Evolutionary conservation across 2,113 vertebrate species (phyloP).

Genomic region (Mixornis gularis): DNA sequence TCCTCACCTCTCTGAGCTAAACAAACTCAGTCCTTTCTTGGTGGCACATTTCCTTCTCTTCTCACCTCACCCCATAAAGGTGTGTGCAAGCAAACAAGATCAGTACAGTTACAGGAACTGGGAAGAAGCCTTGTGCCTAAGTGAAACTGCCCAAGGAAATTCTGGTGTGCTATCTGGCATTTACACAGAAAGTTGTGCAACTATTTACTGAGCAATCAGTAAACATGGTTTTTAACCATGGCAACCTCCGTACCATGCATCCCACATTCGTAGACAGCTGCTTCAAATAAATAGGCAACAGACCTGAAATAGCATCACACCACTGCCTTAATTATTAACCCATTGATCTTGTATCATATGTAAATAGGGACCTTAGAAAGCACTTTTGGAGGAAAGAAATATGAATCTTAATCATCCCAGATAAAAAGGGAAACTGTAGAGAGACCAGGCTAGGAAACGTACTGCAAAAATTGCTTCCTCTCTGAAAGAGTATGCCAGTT

Average conservation of each 20-base stretch:
- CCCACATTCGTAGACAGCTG: neutral
- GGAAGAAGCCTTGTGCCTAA: neutral
- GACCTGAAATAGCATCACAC: neutral
- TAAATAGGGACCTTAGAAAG: neutral
- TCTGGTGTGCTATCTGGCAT: neutral
- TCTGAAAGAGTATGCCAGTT: neutral
- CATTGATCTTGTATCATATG: neutral
- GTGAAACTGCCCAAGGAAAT: neutral
- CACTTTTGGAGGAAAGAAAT: neutral
- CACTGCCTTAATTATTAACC: neutral
- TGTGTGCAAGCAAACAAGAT: neutral
- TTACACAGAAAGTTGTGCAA: constrained; percentile 23
- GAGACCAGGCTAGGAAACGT: neutral
- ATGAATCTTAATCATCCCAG: neutral
- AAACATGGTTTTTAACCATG: neutral
- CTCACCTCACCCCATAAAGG: fast-evolving
- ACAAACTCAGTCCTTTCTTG: neutral
- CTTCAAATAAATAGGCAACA: neutral
- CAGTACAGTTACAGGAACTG: neutral
- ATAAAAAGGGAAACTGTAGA: neutral
- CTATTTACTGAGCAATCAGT: neutral
- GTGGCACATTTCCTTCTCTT: neutral
- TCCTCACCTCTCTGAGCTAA: neutral
- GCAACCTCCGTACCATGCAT: neutral
- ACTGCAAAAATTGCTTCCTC: neutral